Evolutionary conservation across 2,113 vertebrate genomes (phyloP).

Genomic region (Leptobrachium leishanense): DNA sequence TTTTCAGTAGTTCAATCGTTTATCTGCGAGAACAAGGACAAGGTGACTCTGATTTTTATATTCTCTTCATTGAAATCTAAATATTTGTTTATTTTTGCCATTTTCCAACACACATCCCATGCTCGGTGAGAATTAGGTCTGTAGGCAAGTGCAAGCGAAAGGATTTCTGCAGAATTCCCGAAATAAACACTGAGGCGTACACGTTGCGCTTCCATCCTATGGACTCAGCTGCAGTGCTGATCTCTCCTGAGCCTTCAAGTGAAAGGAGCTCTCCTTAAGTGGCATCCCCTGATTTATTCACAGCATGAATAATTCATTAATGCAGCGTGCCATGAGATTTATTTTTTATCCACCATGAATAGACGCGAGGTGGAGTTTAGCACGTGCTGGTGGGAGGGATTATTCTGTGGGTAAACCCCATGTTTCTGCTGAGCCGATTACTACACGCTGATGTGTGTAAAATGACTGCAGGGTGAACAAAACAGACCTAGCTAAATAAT

Average conservation of each 20-base stretch:
- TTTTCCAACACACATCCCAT: not conserved
- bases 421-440: not conserved
- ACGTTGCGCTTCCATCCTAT: not conserved
- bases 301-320: not conserved
- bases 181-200: conserved; percentile 2
- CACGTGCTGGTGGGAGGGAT: not conserved
- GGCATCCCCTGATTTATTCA: conserved; percentile 46
- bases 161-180: not conserved
- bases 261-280: conserved; percentile 33
- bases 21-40: no score
- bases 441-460: conserved; percentile 1
- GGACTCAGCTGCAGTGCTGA: not conserved
- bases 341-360: not conserved
- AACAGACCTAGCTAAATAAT: not conserved
- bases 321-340: not conserved
- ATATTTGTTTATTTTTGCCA: no score
- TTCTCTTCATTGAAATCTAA: no score
- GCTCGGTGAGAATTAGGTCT: not conserved
- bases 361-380: not conserved
- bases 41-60: no score
- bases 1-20: no score
- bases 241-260: conserved; percentile 9
- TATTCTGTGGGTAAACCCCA: not conserved
- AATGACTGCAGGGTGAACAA: not conserved
- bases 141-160: not conserved